phyloP scores from a whole-genome alignment of 2,113 vertebrate species.

The Zeus faber region DNA sequence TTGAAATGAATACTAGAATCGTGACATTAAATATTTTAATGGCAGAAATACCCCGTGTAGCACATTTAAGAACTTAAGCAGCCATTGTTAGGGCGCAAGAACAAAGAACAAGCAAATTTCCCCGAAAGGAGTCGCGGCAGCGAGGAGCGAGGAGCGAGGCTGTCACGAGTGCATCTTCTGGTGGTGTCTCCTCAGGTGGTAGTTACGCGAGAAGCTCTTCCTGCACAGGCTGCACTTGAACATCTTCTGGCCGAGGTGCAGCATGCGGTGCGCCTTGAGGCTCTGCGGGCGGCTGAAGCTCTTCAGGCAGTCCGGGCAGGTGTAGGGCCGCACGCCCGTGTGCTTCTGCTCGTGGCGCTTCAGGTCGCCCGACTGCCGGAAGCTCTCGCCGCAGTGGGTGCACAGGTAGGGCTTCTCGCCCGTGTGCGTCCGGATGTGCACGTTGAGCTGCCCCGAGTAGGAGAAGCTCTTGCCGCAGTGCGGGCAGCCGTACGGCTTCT shows the following conservation, averaged over 20 bases:
- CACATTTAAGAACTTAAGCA: too few species aligned
- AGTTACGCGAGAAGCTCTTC: constrained; percentile 76
- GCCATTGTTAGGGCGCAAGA: too few species aligned
- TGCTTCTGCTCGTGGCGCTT: constrained; percentile 78
- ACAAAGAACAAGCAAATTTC: too few species aligned
- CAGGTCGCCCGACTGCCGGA: constrained; percentile 76
- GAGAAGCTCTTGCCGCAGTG: constrained; percentile 75
- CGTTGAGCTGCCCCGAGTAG: constrained; percentile 71
- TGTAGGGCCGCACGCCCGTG: constrained; percentile 71
- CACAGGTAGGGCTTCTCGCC: constrained; percentile 79
- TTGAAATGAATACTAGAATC: too few species aligned
- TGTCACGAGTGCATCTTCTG: constrained; percentile 72
- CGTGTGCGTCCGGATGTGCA: constrained; percentile 75
- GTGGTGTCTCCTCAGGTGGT: constrained; percentile 75
- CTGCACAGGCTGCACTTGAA: constrained; percentile 74
- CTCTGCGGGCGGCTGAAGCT: constrained; percentile 78
- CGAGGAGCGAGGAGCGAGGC: too few species aligned
- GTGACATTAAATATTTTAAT: too few species aligned
- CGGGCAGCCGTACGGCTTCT: constrained; percentile 69
- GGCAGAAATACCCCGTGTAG: too few species aligned
- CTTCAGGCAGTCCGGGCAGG: constrained; percentile 71
- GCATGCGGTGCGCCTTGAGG: constrained; percentile 75
- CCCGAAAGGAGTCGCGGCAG: too few species aligned
- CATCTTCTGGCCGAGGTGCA: constrained; percentile 72
- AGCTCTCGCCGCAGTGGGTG: constrained; percentile 77